These are phyloP conservation scores for Antitype chi DNA, from an alignment of 2,888 invertebrate species.

Conservation along the genomic window DNA sequence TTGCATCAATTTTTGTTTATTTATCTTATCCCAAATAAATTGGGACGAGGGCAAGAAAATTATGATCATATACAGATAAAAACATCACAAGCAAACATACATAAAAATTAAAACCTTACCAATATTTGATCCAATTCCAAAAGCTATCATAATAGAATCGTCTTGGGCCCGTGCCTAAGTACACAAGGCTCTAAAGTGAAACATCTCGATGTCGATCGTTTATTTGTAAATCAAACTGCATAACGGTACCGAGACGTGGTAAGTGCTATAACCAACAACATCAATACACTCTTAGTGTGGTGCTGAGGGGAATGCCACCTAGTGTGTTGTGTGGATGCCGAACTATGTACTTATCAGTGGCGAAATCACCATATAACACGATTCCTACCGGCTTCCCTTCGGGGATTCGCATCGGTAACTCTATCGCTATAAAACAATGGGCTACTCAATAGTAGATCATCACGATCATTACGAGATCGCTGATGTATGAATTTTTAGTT, in stretches of 20 bases:
- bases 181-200: conserved; percentile 76
- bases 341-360: conserved; percentile 27
- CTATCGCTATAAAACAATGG: too few species aligned
- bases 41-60: too few species aligned
- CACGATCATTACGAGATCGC: too few species aligned
- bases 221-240: conserved; percentile 85
- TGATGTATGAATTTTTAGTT: too few species aligned
- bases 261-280: conserved; percentile 87
- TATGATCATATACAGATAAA: background rate
- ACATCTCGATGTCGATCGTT: conserved; percentile 82
- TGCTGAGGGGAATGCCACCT: conserved; percentile 82
- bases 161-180: conserved; percentile 62
- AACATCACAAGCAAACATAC: conserved; percentile 15
- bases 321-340: conserved; percentile 70
- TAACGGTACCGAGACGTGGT: conserved; percentile 82
- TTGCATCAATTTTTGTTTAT: too few species aligned
- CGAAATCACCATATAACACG: too few species aligned
- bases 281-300: conserved; percentile 82
- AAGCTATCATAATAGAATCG: conserved; percentile 63
- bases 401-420: too few species aligned
- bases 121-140: conserved; percentile 68
- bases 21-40: too few species aligned
- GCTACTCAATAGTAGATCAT: too few species aligned
- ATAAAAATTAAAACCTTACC: conserved; percentile 40
- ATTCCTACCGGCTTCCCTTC: too few species aligned